Evolutionary conservation across 2,113 vertebrate species (phyloP).

Genomic region (Labeo catla): DNA sequence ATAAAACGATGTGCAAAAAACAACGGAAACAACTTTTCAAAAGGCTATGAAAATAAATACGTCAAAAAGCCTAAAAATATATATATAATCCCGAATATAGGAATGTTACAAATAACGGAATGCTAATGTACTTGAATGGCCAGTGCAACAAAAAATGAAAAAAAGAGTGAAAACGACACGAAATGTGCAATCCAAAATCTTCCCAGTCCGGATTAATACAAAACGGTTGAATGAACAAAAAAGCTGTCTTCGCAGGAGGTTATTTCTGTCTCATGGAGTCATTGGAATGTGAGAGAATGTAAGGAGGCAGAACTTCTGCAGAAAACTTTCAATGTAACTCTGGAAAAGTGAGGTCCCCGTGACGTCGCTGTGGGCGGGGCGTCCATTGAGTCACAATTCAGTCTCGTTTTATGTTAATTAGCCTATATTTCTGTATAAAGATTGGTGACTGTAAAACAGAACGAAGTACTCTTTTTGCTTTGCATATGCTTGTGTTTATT

Average conservation of each 20-base stretch:
- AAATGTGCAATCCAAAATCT: slow-evolving; percentile 58
- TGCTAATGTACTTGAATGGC: slow-evolving; percentile 28
- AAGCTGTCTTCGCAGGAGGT: slow-evolving; percentile 53
- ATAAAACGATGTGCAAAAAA: slow-evolving; percentile 33
- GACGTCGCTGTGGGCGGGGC: slow-evolving; percentile 72
- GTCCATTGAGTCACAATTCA: slow-evolving; percentile 1
- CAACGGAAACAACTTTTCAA: slow-evolving; percentile 47
- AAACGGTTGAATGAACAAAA: slow-evolving; percentile 49
- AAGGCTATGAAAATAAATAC: slow-evolving; percentile 37
- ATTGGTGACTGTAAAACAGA: not conserved
- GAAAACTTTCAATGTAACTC: slow-evolving; percentile 63
- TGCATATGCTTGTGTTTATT: not conserved
- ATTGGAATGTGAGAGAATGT: slow-evolving; percentile 67
- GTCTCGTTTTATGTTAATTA: not conserved
- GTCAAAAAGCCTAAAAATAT: slow-evolving; percentile 16
- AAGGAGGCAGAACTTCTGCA: slow-evolving; percentile 58
- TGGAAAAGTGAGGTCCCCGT: slow-evolving; percentile 60
- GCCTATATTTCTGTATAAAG: not conserved
- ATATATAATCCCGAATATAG: not conserved
- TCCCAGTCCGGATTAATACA: slow-evolving; percentile 31
- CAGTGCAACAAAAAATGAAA: slow-evolving; percentile 64
- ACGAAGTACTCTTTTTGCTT: not conserved
- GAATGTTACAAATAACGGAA: not conserved
- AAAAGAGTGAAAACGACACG: slow-evolving; percentile 49
- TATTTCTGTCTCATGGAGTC: slow-evolving; percentile 43